These are phyloP conservation scores for Calliphora vomitoria DNA, from an alignment of 2,888 invertebrate species.

Conservation along the genomic window DNA sequence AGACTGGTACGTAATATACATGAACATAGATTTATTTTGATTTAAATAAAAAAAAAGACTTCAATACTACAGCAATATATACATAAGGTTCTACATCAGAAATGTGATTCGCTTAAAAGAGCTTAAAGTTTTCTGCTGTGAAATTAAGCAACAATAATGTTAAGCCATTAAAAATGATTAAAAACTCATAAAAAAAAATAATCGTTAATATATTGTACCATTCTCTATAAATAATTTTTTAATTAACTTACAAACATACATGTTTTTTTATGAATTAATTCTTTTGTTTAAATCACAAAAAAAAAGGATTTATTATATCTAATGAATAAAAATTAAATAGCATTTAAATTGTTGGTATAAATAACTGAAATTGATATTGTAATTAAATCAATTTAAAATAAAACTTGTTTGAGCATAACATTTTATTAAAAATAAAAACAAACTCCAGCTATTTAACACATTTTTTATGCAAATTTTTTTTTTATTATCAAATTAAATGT, in stretches of 20 bases:
- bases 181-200: too few relatives aligned
- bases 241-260: background rate
- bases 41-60: too few relatives aligned
- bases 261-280: background rate
- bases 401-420: background rate
- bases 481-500: background rate
- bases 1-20: too few relatives aligned
- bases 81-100: too few relatives aligned
- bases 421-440: background rate
- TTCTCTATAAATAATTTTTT: background rate
- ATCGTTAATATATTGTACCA: too few relatives aligned
- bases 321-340: background rate
- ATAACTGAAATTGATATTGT: constrained; percentile 9
- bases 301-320: background rate
- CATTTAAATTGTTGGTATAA: background rate
- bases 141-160: too few relatives aligned
- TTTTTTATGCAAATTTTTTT: background rate
- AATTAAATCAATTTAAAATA: constrained; percentile 33
- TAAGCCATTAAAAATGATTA: too few relatives aligned
- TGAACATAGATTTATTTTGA: too few relatives aligned
- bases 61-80: too few relatives aligned
- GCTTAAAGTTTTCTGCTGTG: too few relatives aligned
- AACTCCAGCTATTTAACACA: background rate
- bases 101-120: too few relatives aligned
- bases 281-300: background rate